Evolutionary conservation across 2,113 vertebrate species (phyloP).

Genomic region (Actenoides lindsayi): DNA sequence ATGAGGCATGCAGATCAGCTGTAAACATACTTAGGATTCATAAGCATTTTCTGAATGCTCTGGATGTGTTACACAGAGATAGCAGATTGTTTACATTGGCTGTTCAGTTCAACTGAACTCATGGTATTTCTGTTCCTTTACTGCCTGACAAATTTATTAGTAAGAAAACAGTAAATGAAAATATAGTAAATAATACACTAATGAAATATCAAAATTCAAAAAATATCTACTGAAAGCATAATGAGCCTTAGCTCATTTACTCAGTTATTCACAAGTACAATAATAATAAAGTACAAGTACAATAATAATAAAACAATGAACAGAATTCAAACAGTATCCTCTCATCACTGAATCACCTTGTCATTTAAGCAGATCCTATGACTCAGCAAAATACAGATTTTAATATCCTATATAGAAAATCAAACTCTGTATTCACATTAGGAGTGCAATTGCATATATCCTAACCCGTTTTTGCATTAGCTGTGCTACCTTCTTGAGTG

Average conservation of each 20-base stretch:
- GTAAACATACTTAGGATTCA: neutral
- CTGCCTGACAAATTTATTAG: conserved; percentile 2
- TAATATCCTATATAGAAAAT: neutral
- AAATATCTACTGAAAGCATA: neutral
- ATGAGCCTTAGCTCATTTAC: neutral
- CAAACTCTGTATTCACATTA: neutral
- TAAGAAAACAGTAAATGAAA: neutral
- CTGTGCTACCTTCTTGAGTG: neutral
- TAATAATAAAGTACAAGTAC: no score
- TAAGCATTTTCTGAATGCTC: neutral
- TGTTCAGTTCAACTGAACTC: neutral
- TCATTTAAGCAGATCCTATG: neutral
- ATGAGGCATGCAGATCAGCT: neutral
- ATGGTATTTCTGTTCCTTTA: neutral
- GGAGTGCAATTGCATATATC: neutral
- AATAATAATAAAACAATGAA: neutral
- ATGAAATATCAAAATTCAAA: neutral
- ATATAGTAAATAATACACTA: neutral
- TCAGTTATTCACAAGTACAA: neutral
- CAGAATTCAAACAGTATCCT: neutral
- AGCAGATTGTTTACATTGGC: conserved; percentile 16
- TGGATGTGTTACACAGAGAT: neutral
- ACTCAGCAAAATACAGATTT: neutral
- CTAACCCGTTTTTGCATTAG: neutral
- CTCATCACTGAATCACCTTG: neutral